A percentile compares a stretch with the other conserved stretches of the same genome.
Conservation (phyloP, 2,888 invertebrate species). For the Pristionchus maxplancki region DNA sequence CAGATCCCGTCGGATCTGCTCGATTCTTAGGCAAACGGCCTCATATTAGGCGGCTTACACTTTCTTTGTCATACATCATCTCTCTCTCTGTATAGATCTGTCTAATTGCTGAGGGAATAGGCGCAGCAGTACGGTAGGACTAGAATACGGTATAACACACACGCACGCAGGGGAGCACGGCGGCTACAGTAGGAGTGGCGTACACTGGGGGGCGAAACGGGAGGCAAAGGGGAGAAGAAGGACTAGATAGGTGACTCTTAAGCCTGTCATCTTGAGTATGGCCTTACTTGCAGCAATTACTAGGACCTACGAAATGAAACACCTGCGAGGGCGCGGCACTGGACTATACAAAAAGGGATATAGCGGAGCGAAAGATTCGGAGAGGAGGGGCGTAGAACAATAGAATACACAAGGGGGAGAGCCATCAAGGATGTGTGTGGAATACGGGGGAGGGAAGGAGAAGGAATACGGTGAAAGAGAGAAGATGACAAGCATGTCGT, state of each 20-base stretch:
- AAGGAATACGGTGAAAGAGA: constrained; percentile 23
- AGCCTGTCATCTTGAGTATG: background rate
- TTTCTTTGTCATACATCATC: constrained; percentile 30
- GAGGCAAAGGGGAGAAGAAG: background rate
- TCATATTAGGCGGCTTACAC: constrained; percentile 20
- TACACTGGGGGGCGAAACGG: background rate
- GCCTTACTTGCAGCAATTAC: constrained; percentile 10
- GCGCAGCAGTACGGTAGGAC: background rate
- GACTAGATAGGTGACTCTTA: background rate
- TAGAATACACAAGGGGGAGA: background rate
- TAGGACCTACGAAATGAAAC: background rate
- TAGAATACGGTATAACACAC: constrained; percentile 24
- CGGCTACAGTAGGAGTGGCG: background rate
- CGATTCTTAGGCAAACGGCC: no score
- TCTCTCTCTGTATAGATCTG: background rate
- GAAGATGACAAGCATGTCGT: constrained; percentile 9
- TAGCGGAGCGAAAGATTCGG: background rate
- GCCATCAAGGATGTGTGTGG: background rate
- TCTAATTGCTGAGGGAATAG: background rate
- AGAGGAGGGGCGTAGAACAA: background rate
- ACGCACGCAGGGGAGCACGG: background rate
- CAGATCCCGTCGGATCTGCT: no score
- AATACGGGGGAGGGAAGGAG: background rate
- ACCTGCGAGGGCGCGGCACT: background rate
- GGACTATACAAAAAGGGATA: constrained; percentile 4